Evolutionary conservation across 2,113 vertebrate genomes (phyloP).

Genomic region (Ophiodon elongatus): DNA sequence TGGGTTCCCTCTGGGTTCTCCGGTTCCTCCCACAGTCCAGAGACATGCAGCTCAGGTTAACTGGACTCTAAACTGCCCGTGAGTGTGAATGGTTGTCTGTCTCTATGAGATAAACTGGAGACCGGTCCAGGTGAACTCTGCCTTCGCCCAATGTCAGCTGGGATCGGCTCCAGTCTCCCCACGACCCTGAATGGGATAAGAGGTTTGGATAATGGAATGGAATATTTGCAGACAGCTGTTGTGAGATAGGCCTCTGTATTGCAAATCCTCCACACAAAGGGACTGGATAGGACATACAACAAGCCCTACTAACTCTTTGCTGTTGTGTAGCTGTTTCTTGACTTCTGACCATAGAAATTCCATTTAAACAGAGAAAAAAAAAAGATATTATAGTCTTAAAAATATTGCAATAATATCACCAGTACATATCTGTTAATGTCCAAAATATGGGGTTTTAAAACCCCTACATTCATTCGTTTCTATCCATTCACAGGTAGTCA

Average conservation of each 20-base stretch:
- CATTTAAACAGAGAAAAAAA: neutral
- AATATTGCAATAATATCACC: neutral
- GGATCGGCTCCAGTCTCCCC: too few species aligned
- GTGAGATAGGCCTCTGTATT: neutral
- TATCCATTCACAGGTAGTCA: conserved; percentile 54
- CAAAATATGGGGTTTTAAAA: neutral
- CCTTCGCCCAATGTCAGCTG: too few species aligned
- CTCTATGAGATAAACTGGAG: too few species aligned
- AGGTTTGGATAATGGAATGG: too few species aligned
- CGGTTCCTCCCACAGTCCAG: too few species aligned
- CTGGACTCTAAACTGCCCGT: too few species aligned
- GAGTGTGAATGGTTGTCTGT: too few species aligned
- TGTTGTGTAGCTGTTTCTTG: neutral
- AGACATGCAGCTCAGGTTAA: too few species aligned
- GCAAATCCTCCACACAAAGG: neutral
- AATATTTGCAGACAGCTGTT: neutral
- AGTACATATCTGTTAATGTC: neutral
- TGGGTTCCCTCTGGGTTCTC: too few species aligned
- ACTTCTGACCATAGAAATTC: neutral
- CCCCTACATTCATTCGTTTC: neutral
- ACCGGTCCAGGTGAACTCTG: too few species aligned
- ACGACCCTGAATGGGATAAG: too few species aligned
- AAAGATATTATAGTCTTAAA: neutral
- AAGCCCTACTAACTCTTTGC: neutral
- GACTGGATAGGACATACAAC: neutral